Percentiles rank a stretch among this genome's conserved stretches.
These are phyloP conservation scores for Drosophila prostipennis DNA, from an alignment of 2,888 invertebrate genomes.

Conservation along the genomic window DNA sequence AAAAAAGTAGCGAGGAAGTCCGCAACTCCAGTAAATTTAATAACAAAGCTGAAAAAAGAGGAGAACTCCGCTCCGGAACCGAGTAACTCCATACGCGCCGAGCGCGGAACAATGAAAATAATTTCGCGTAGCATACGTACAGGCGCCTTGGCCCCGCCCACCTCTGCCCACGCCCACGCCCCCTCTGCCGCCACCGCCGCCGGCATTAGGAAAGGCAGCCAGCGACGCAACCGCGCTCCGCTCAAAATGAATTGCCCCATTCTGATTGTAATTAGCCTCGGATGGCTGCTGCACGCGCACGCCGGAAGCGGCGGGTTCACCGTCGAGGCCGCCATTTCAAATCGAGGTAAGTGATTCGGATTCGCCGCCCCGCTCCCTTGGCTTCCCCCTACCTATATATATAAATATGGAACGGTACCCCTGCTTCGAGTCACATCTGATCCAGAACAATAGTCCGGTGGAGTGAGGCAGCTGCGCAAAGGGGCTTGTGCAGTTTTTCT, in stretches of 20 bases:
- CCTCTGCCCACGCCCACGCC: not conserved
- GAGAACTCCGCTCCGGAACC: conserved; percentile 19
- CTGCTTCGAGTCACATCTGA: conserved; percentile 35
- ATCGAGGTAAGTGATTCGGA: conserved; percentile 82
- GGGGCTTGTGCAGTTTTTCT: conserved; percentile 22
- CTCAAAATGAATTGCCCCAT: conserved; percentile 83
- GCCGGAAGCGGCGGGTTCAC: conserved; percentile 57
- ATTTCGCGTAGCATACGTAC: conserved; percentile 74
- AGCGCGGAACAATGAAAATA: conserved; percentile 73
- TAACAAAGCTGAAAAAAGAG: conserved; percentile 4
- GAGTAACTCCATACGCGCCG: conserved; percentile 15
- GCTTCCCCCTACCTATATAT: not conserved
- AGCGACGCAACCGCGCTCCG: conserved; percentile 43
- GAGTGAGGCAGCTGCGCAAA: not conserved
- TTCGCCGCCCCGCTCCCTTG: not conserved
- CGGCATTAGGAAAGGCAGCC: conserved; percentile 31
- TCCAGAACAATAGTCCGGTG: conserved; percentile 13
- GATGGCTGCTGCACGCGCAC: conserved; percentile 82
- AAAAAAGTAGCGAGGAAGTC: conserved; percentile 10
- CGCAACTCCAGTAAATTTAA: conserved; percentile 44
- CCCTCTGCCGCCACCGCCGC: conserved; percentile 4
- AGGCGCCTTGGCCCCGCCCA: conserved; percentile 41
- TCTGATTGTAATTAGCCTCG: conserved; percentile 84
- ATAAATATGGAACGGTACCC: not conserved
- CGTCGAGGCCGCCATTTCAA: conserved; percentile 83